Percentiles rank a stretch among this genome's conserved stretches.
These are phyloP conservation scores for Micromesistius poutassou DNA, from an alignment of 2,797 vertebrate genomes.

Conservation along the genomic window DNA sequence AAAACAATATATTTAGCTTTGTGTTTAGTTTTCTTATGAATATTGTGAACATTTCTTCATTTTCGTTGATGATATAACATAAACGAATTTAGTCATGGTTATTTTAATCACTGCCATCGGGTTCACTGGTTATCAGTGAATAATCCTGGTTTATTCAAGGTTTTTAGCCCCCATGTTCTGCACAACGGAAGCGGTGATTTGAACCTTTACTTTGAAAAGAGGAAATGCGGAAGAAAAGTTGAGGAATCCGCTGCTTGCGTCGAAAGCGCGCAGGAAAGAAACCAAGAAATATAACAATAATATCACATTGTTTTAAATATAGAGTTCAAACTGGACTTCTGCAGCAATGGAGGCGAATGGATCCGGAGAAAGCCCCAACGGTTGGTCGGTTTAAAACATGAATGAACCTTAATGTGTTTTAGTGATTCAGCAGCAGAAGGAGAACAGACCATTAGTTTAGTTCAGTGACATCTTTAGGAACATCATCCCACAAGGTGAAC, in stretches of 20 bases:
- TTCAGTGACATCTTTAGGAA: too few species aligned
- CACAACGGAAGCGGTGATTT: not conserved
- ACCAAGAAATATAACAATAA: slow-evolving; percentile 25
- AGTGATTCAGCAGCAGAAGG: slow-evolving; percentile 9
- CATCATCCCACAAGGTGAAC: not conserved
- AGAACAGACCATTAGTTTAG: not conserved
- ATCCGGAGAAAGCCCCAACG: slow-evolving; percentile 34
- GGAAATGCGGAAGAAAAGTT: slow-evolving; percentile 36
- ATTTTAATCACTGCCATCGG: not conserved
- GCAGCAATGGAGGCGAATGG: slow-evolving; percentile 37
- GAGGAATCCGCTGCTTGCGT: slow-evolving; percentile 56
- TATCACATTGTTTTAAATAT: slow-evolving; percentile 12
- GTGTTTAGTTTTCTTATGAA: not conserved
- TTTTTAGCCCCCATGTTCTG: not conserved
- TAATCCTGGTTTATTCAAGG: not conserved
- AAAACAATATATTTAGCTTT: not conserved
- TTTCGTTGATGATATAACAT: not conserved
- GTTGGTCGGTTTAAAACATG: slow-evolving; percentile 32
- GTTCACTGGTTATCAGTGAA: not conserved
- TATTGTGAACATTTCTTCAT: not conserved
- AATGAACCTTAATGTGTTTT: not conserved
- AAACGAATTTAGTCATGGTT: not conserved
- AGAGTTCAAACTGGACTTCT: not conserved
- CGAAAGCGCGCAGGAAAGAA: slow-evolving; percentile 57
- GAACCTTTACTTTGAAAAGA: slow-evolving; percentile 51